Evolutionary conservation across 2,113 vertebrate species (phyloP).

Genomic region (Otus sunia): DNA sequence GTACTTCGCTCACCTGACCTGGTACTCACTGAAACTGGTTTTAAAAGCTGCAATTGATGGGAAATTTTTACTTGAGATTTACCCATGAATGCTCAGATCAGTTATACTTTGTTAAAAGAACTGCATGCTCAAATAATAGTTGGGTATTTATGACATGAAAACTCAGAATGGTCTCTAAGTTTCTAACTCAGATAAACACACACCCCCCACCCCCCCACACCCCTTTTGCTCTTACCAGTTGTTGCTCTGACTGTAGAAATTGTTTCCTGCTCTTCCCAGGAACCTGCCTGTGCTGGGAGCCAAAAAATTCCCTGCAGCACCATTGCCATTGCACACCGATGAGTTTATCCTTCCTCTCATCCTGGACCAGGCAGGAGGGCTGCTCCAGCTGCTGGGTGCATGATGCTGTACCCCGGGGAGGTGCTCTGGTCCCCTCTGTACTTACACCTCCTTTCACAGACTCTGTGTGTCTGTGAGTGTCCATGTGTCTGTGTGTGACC

Average conservation of each 20-base stretch:
- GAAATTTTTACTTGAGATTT: neutral
- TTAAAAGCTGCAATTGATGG: neutral
- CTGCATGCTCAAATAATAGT: neutral
- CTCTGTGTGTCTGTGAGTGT: neutral
- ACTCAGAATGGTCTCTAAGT: neutral
- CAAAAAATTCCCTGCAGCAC: neutral
- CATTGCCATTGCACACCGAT: neutral
- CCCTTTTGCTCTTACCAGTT: neutral
- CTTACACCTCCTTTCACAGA: neutral
- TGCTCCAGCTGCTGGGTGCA: fast-evolving
- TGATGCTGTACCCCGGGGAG: neutral
- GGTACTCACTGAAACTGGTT: neutral
- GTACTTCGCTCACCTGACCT: neutral
- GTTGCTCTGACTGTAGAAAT: neutral
- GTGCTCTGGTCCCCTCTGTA: fast-evolving
- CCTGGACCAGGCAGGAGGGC: neutral
- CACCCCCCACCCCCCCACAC: no score
- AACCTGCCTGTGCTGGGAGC: neutral
- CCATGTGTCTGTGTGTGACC: neutral
- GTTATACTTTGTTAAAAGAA: neutral
- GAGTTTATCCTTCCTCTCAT: neutral
- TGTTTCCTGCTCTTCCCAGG: neutral
- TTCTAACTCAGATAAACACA: neutral
- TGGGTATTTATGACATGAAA: neutral
- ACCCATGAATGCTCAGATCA: neutral